A percentile compares a stretch with the other conserved stretches of the same genome.
Evolutionary conservation across 1,140 invertebrate species (phyloP).

Genomic region (Aphelinus atriplicis): DNA sequence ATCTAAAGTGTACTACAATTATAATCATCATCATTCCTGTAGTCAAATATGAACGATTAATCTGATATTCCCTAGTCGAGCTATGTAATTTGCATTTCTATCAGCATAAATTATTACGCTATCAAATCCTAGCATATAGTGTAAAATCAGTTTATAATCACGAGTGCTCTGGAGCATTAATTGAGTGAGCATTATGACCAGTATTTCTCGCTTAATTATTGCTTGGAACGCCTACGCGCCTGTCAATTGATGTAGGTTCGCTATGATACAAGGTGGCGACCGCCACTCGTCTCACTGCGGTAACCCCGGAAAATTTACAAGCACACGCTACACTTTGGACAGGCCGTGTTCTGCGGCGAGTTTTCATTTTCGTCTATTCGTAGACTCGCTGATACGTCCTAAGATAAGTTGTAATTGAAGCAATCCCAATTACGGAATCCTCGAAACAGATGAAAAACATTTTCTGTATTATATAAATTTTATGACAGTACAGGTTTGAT

Average conservation of each 20-base stretch:
- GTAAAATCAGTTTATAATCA: no score
- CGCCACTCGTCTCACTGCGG: background rate
- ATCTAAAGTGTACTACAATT: no score
- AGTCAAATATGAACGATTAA: no score
- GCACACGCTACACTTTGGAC: background rate
- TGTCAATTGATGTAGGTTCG: constrained; percentile 15
- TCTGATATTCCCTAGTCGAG: no score
- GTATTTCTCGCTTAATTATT: constrained; percentile 2
- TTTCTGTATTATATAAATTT: background rate
- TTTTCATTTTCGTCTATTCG: constrained; percentile 8
- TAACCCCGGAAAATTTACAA: background rate
- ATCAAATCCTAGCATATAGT: no score
- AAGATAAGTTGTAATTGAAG: constrained; percentile 25
- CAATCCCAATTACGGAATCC: background rate
- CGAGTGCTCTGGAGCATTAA: no score
- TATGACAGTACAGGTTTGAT: no score
- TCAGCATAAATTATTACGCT: no score
- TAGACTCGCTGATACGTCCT: background rate
- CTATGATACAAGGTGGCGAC: background rate
- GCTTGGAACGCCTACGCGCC: constrained; percentile 1
- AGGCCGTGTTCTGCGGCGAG: background rate
- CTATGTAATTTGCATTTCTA: no score
- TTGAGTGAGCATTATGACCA: no score
- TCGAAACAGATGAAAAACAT: background rate
- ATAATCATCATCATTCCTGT: no score